A percentile compares a stretch with the other conserved stretches of the same genome.
phyloP scores from a whole-genome alignment of 1,140 invertebrate genomes.

The Gerris buenoi region DNA sequence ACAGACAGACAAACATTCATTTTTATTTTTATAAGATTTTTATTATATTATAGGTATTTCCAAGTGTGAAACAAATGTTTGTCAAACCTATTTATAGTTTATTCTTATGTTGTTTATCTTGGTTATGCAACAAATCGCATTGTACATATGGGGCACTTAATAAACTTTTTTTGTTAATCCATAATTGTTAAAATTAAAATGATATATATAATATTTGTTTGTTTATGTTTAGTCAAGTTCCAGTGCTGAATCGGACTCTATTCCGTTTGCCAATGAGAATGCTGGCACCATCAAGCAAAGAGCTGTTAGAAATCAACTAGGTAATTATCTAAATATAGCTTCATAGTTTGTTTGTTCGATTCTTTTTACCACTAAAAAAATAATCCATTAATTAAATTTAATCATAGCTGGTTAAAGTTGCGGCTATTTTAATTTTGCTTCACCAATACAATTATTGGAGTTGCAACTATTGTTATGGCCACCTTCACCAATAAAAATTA shows the following conservation, averaged over 20 bases:
- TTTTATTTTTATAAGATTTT: no score
- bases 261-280: conserved; percentile 97
- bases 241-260: conserved; percentile 87
- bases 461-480: no score
- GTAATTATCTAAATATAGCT: conserved; percentile 3
- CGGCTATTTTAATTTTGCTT: background rate
- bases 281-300: conserved; percentile 90
- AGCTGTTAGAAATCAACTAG: conserved; percentile 32
- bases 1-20: no score
- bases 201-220: conserved; percentile 5
- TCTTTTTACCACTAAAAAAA: background rate
- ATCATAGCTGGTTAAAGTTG: background rate
- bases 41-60: no score
- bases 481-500: no score
- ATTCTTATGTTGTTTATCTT: no score
- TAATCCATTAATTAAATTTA: background rate
- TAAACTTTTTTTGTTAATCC: background rate
- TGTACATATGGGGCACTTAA: background rate
- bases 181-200: background rate
- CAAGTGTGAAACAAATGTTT: no score
- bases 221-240: conserved; percentile 60
- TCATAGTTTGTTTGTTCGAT: background rate
- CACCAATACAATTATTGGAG: conserved; percentile 6
- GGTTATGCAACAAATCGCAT: background rate
- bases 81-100: background rate